Evolutionary conservation across 35 echinoderm and acorn worm species (phyloP), one percentile per base, ranked within the genome.

Genomic region (Anneissia japonica): DNA sequence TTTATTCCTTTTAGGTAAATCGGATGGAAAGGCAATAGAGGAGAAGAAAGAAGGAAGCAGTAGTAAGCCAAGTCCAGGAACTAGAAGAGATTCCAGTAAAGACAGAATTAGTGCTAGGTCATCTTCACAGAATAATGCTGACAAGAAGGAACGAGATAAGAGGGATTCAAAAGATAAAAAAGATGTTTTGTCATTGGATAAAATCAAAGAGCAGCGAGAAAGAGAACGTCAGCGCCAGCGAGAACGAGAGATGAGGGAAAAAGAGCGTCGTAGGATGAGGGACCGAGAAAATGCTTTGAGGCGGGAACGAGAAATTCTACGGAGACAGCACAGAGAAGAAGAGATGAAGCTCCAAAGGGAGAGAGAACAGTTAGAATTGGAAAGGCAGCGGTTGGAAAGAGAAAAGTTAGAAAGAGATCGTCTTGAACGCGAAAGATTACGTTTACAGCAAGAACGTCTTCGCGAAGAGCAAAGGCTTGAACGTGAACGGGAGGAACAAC

Each of bases 141-240:
- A 91, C 30, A 81, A 37, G 5, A 36, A 85, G 43, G 35, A 77
- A 36, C 34, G 35, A 23, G 83, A 37, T 12, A 31, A 46, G 30
- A 80, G 30, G 19, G 86, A 79, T 46, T n/a, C 32, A 35, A 79
- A 29, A 14, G 89, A 89, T n/a, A 88, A 85, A 39, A 90, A 93
- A 51, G 94, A 97, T 37, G 82, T 97, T 28, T 74, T 97, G 19
- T 97, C 94, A 1, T 77, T 97, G 35, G 94, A 97, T 37, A 92
- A 97, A 88, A 97, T 97, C 39, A 89, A 92, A 74, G 94, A 97
- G 51, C 87, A 97, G 51, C 86, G 94, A 31, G 87, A 92, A 29
- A 92, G 86, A 76, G 90, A 92, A 40, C 86, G 94, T 75, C 84
- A 90, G 33, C 83, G 86, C 11, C 92, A 97, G 26, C 82, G 90